Base-by-base conservation (phyloP, 2,888 invertebrate species). In the Rhimphoctona megacephalus region DNA sequence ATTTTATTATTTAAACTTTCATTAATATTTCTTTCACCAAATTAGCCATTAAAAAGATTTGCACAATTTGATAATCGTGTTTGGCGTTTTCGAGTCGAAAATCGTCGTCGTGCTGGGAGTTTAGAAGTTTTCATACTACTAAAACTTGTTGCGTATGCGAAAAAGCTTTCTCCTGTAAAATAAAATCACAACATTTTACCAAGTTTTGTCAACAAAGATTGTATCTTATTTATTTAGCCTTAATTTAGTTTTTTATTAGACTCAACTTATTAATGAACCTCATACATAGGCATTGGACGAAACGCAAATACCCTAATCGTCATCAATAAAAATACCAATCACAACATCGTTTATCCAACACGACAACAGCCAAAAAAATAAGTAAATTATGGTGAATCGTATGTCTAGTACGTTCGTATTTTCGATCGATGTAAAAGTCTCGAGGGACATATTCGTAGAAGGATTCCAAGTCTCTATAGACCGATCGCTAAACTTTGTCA, bases 261-360 rank as follows among this genome's bases (percentile, higher is more conserved):
- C 5, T 14, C 14, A 57, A 57, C 30, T 57, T 57, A 57, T 30
- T 57, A 4, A 14, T 0, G 14, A 5, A 57, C 4, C 57, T 57
- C 11, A 14, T 25, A 30, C 22, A 11, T 57, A 25, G 7, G 57
- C n/a, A n/a, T n/a, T n/a, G n/a, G 0, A 54, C 8, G 30, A 11
- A 30, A 61, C 17, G 30, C n/a, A 66, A 52, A 49, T 30, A 49
- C n/a, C 14, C 19, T 8, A 25, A 39, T 22, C 33, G 57, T 39
- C 8, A n/a, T 57, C 39, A 25, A 57, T 74, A 25, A 57, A 74
- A 49, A 11, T 57, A 7, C 39, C 22, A 74, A 74, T 74, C 39
- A 36, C n/a, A 14, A 30, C 33, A 39, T 19, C 22, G 39, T 74
- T 61, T 39, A 61, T 43, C 25, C 25, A n/a, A 54, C 11, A 11